Base-by-base conservation (phyloP, 2,797 vertebrate genomes). In the Sardinella longiceps region DNA sequence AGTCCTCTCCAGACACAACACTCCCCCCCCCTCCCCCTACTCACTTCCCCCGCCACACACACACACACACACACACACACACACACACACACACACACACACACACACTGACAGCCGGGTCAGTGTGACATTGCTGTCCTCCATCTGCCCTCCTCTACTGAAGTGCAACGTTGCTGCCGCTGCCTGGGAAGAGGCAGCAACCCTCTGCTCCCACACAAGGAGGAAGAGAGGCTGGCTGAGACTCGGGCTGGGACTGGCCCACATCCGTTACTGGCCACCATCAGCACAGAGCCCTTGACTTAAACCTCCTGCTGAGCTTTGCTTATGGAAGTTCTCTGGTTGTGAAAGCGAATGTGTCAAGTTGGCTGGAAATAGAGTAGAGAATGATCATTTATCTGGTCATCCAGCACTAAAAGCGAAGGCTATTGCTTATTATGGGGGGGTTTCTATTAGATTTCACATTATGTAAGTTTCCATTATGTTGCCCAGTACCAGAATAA, bases 11-110 rank as follows among this genome's bases (percentile, higher is more conserved):
- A 74, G 66, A 74, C 66, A 74, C 66, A 74, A 74, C 66, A 74
- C 66, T 5, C 58, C 60, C 60, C 60, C 58, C 28, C 81, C 66
- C 80, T 50, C 85, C 77, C 43, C 51, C 82, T 81, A 84, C 66
- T 46, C 80, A 82, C 80, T 81, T 28, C 84, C 82, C 56, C 10
- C 80, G 1, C 80, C 81, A 82, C 51, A 56, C 51, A 56, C 81
- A 60, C n/a, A n/a, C n/a, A n/a, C n/a, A n/a, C n/a, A n/a, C 81
- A 39, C 81, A 82, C 50, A 58, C 81, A 58, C 81, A 60, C 30
- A 63, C 37, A 45, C 81, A 82, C 53, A 63, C 82, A 82, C 51
- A 82, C 82, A 45, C 56, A 33, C 58, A 70, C 30, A 20, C n/a
- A 30, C 46, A 39, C 51, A 37, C 30, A 11, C 51, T 82, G 50